Conservation (phyloP, 2,888 invertebrate genomes). For the Argyresthia goedartella region DNA sequence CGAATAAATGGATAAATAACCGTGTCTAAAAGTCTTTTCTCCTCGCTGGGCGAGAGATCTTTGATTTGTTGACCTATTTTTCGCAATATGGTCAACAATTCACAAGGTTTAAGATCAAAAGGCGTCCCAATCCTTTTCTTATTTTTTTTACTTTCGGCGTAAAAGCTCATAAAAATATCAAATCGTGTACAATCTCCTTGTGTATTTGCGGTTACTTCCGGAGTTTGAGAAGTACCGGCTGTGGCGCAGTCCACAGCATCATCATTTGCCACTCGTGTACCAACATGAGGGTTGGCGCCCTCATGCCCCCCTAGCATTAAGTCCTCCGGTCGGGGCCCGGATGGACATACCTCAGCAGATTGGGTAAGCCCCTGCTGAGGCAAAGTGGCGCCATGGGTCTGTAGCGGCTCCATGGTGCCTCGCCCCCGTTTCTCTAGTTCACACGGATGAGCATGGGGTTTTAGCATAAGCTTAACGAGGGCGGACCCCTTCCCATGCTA, state of each 20-base stretch:
- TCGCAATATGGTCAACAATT: too few relatives aligned
- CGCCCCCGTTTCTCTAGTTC: not conserved
- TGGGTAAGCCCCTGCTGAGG: constrained; percentile 1
- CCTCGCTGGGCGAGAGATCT: too few relatives aligned
- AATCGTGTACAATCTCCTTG: not conserved
- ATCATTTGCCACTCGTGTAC: not conserved
- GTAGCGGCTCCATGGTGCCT: not conserved
- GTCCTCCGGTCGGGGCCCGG: constrained; percentile 8
- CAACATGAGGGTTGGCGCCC: constrained; percentile 9
- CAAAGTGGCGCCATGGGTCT: not conserved
- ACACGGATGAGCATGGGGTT: not conserved
- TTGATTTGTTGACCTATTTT: too few relatives aligned
- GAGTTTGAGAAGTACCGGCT: not conserved
- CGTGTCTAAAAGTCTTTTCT: too few relatives aligned
- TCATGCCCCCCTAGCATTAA: constrained; percentile 9
- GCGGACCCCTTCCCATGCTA: not conserved
- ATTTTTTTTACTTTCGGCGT: too few relatives aligned
- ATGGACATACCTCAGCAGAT: constrained; percentile 7
- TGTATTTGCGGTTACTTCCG: not conserved
- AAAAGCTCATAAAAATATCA: too few relatives aligned
- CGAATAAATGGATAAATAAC: too few relatives aligned
- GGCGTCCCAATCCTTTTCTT: too few relatives aligned
- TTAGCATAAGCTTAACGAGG: not conserved
- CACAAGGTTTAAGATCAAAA: too few relatives aligned
- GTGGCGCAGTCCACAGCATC: not conserved